Evolutionary conservation across 2,888 invertebrate species (phyloP).

Genomic region (Spatulosminthurus flaviceps): DNA sequence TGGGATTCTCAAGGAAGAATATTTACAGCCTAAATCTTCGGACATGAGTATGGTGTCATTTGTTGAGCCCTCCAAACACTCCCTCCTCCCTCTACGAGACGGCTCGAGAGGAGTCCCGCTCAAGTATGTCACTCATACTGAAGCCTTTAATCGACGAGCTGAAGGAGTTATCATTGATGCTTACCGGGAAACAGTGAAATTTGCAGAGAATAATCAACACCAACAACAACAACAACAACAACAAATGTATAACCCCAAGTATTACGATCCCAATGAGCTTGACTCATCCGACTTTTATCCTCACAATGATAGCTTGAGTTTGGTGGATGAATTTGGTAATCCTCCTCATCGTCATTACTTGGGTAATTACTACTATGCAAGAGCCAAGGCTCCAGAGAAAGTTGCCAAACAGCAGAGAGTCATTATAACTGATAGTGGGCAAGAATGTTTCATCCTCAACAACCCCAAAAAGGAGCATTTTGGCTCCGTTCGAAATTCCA

Average conservation of each 20-base stretch:
- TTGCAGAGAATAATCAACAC: conserved; percentile 15
- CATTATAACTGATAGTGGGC: conserved; percentile 19
- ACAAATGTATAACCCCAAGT: background rate
- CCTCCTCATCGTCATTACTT: conserved; percentile 22
- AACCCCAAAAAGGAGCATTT: background rate
- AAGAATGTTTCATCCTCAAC: conserved; percentile 2
- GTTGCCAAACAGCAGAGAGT: conserved; percentile 23
- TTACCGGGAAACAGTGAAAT: background rate
- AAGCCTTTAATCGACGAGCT: conserved; percentile 22
- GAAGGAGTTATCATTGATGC: conserved; percentile 33
- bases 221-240: too few relatives aligned
- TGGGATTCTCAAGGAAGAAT: conserved; percentile 1
- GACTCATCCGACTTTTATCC: background rate
- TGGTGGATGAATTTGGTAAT: conserved; percentile 4
- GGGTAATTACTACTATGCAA: conserved; percentile 12
- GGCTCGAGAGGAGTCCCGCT: background rate
- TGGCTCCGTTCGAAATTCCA: background rate
- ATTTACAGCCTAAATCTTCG: background rate
- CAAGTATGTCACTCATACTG: background rate
- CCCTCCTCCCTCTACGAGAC: background rate
- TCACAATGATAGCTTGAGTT: background rate
- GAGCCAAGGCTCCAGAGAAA: background rate
- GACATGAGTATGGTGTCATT: conserved; percentile 18
- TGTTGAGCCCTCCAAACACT: background rate
- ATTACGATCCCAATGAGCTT: conserved; percentile 18